Percentiles rank a stretch among this genome's conserved stretches.
phyloP scores from a whole-genome alignment of 2,113 vertebrate species.

The Loxodonta africana region DNA sequence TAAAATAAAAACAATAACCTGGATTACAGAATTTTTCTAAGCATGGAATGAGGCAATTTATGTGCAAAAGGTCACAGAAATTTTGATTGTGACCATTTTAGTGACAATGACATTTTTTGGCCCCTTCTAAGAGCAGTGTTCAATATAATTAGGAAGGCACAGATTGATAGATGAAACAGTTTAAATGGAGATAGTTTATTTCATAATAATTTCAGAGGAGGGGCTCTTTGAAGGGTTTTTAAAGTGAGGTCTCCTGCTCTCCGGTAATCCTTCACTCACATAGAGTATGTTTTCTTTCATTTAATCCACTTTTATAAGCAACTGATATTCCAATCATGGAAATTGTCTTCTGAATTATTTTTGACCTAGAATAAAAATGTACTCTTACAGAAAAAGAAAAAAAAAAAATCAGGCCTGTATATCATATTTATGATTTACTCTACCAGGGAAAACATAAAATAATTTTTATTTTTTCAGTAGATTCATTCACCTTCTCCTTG shows the following conservation, averaged over 20 bases:
- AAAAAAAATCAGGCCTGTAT: not conserved
- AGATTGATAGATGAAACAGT: not conserved
- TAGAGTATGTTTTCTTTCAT: not conserved
- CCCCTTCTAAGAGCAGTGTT: not conserved
- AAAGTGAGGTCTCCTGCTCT: not conserved
- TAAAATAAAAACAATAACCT: constrained; percentile 38
- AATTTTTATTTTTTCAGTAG: constrained; percentile 57
- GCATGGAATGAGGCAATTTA: not conserved
- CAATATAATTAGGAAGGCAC: not conserved
- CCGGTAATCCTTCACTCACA: constrained; percentile 37
- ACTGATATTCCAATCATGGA: constrained; percentile 46
- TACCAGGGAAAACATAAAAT: constrained; percentile 20
- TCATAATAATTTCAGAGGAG: constrained; percentile 45
- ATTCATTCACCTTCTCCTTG: constrained; percentile 23
- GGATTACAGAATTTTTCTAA: not conserved
- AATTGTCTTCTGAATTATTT: constrained; percentile 43
- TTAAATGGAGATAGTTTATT: constrained; percentile 19
- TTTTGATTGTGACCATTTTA: not conserved
- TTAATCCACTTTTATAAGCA: constrained; percentile 51
- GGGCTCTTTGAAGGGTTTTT: not conserved
- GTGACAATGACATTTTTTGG: not conserved
- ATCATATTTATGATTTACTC: constrained; percentile 46
- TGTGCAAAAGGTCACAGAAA: not conserved
- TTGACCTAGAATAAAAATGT: constrained; percentile 38
- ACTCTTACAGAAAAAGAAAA: not conserved